Base-by-base conservation (phyloP, 2,113 vertebrate species). In the Nematolebias whitei region DNA sequence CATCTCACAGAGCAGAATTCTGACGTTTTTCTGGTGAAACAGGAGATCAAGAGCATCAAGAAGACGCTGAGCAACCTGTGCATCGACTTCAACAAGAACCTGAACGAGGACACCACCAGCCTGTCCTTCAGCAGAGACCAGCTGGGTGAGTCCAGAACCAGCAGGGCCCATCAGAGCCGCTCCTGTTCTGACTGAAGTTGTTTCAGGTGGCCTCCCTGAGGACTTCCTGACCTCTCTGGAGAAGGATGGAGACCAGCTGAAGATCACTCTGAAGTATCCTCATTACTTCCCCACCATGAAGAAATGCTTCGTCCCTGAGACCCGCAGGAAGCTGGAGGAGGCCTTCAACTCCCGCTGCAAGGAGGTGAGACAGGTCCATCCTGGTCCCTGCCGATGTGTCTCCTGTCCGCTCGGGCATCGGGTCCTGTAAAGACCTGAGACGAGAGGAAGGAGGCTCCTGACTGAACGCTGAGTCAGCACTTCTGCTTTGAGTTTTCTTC, bases 221-320 rank as follows among this genome's bases (percentile, higher is more conserved):
- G 97, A 98, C 79, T 99, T 99, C 70, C 82, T 98, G 20, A 94
- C 85, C 79, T 95, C 96, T 1, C 88, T 99, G 89, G 98, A 99
- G 70, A 94, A 93, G 83, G 92, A 92, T 0, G 94, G 93, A 12
- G 95, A 93, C 12, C 93, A 90, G 63, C 85, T 99, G 62, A 98
- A 98, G 69, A 93, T 99, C 50, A 99, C 96, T 0, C 87, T 99
- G 49, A 99, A 99, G 71, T 99, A 99, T 84, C 98, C 98, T 0
- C 98, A 99, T 71, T 99, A 99, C 74, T 99, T 99, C 71, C 96
- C 98, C 0, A 92, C 98, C 63, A 94, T 99, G 90, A 99, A 99
- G 91, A 99, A 99, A 41, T 99, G 98, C 80, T 91, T 93, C 0
- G 91, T 98, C 58, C 95, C 96, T 0, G 96, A 98, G 76, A 99